Evolutionary conservation across 2,113 vertebrate genomes (phyloP), one percentile per base, ranked within the genome.

Genomic region (Pachycephala philippinensis): DNA sequence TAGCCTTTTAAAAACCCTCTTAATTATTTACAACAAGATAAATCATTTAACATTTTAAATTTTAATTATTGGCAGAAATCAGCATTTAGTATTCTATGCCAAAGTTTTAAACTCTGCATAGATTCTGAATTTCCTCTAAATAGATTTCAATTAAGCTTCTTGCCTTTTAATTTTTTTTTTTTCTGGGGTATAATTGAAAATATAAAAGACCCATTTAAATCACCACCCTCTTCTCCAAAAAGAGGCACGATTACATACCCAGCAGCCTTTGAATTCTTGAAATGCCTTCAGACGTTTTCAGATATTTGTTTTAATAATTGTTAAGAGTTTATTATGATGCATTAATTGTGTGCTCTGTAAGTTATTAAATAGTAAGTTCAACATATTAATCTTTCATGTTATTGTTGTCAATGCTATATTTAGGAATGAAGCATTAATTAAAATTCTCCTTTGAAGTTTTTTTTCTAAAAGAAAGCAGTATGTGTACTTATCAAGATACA

Each of bases 11-110:
- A 92, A 97, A 93, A 97, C 97, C 78, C 45, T 60, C 86, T 98
- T 97, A 98, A 98, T 98, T 98, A 98, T 98, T 98, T 97, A 98
- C 80, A 97, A 95, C 76, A 97, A 53, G 93, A 97, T 98, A 98
- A 98, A 98, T 98, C 96, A 97, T 98, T 98, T 97, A 98, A 97
- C 94, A 84, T 93, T 97, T 98, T 96, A 98, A 98, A 98, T 97
- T 98, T 98, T 98, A 98, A 98, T 98, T 98, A 98, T 98, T 66
- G 86, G 87, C 93, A 92, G 88, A 93, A 96, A 97, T 97, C 94
- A 96, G 96, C 95, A 87, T 93, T 98, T 98, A 94, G 76, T 97
- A 98, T 98, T 98, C 97, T 94, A 59, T 93, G 88, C 96, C 94
- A 97, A 98, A 97, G 95, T 98, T 97, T 93, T 91, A 96, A 97